Base-by-base conservation (phyloP, 2,888 invertebrate species). In the Platycnemis pennipes region DNA sequence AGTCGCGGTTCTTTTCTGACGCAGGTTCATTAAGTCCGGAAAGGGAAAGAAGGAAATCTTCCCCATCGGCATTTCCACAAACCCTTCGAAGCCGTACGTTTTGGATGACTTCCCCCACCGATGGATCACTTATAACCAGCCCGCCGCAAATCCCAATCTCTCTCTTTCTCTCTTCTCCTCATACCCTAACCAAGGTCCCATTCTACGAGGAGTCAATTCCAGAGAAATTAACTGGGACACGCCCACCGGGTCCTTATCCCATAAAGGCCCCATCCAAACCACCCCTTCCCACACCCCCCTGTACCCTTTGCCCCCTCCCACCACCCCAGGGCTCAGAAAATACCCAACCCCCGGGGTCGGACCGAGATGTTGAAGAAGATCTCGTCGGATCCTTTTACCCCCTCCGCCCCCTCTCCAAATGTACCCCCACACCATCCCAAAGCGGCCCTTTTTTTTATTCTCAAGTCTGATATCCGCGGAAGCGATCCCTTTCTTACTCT, bases 161-260 rank as follows among this genome's bases (percentile, higher is more conserved):
- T 22, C 16, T 26, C 22, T 22, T 45, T 7, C 37, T 42, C 42
- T 42, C 37, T 5, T 5, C 31, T 37, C 37, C 86, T 16, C 5
- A 42, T n/a, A 22, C 19, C 49, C 49, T 19, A 63, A 31, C 22
- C 7, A 13, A 31, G 77, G 37, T 77, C 31, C 77, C 77, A 77
- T 77, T 77, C 77, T 77, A 77, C 77, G 77, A 77, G 77, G 77
- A 77, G 77, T 77, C 77, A 77, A 77, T 77, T 77, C 77, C 77
- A 77, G 77, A n/a, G 31, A 77, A 77, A 77, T 77, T 77, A 77
- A 77, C n/a, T 77, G 77, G 77, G 77, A 31, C 77, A 77, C 77
- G 37, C 77, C 77, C 77, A 37, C 77, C 31, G 2, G n/a, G n/a
- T n/a, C n/a, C n/a, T n/a, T n/a, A n/a, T n/a, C n/a, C n/a, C n/a